phyloP scores from a whole-genome alignment of 2,888 invertebrate species.

The Sycophila texana region DNA sequence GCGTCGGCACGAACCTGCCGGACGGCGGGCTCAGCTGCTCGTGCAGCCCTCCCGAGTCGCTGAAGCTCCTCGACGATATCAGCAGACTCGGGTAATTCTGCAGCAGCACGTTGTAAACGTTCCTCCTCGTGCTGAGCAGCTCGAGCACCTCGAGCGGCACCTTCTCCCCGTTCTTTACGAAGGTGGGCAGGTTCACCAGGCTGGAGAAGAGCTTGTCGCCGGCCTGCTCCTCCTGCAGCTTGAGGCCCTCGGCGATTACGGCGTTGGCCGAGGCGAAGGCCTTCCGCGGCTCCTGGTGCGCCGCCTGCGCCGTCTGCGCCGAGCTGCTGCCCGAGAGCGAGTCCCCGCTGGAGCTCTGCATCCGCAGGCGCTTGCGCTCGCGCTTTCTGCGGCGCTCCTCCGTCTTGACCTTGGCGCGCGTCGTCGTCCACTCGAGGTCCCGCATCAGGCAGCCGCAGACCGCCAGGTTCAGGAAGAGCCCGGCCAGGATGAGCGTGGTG shows the following conservation, averaged over 20 bases:
- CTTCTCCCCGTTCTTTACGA: conserved; percentile 85
- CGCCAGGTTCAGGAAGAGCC: conserved; percentile 87
- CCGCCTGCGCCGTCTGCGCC: conserved; percentile 76
- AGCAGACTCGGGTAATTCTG: conserved; percentile 86
- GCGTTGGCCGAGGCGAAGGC: conserved; percentile 72
- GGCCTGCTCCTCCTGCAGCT: conserved; percentile 68
- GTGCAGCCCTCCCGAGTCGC: conserved; percentile 80
- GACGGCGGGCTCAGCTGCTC: conserved; percentile 71
- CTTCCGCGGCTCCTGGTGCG: conserved; percentile 64
- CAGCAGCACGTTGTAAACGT: conserved; percentile 84
- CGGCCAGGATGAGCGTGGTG: conserved; percentile 88
- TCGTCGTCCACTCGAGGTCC: conserved; percentile 83
- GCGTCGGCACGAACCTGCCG: conserved; percentile 68
- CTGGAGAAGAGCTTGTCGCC: conserved; percentile 83
- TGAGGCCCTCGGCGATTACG: conserved; percentile 72
- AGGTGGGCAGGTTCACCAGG: conserved; percentile 91
- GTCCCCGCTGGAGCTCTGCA: conserved; percentile 78
- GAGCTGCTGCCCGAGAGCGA: conserved; percentile 84
- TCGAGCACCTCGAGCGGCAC: conserved; percentile 87
- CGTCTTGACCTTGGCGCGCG: conserved; percentile 80
- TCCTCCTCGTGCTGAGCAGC: conserved; percentile 82
- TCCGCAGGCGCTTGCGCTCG: conserved; percentile 81
- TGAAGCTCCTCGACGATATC: conserved; percentile 85
- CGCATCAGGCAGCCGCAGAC: conserved; percentile 89
- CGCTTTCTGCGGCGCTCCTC: conserved; percentile 81